Conservation (phyloP, 1,140 invertebrate species). For the Lerema accius region DNA sequence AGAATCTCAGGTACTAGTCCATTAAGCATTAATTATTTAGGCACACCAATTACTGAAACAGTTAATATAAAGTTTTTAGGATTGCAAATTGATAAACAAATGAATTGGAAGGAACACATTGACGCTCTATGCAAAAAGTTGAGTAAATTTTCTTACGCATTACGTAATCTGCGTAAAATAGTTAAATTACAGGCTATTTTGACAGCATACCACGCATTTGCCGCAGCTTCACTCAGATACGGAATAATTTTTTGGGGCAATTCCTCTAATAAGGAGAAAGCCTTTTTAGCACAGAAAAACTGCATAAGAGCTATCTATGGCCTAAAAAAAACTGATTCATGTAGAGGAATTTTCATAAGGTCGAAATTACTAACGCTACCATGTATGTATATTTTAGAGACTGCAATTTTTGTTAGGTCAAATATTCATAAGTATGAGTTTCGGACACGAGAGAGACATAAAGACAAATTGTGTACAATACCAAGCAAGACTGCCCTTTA, state of each 20-base stretch:
- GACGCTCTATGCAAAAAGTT: neutral
- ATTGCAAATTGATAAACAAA: slow-evolving; percentile 2
- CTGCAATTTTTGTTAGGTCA: neutral
- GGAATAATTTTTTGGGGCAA: slow-evolving; percentile 13
- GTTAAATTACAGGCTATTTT: neutral
- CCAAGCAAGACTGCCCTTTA: neutral
- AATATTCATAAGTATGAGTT: neutral
- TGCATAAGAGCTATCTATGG: slow-evolving; percentile 7
- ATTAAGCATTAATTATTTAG: neutral
- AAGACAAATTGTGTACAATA: slow-evolving; percentile 1
- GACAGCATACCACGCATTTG: slow-evolving; percentile 1
- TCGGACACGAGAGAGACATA: neutral
- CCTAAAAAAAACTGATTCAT: neutral
- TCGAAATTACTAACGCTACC: neutral
- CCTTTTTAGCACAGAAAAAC: slow-evolving; percentile 7
- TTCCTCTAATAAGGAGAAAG: neutral
- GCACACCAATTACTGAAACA: slow-evolving; percentile 1
- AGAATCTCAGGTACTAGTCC: neutral
- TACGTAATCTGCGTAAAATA: neutral
- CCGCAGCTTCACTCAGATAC: neutral
- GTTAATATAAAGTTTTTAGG: neutral
- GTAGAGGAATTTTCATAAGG: neutral
- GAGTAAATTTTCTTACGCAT: neutral
- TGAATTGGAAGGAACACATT: slow-evolving; percentile 9
- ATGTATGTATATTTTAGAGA: slow-evolving; percentile 13